A percentile compares a stretch with the other conserved stretches of the same genome.
phyloP scores from a whole-genome alignment of 2,797 vertebrate species.

The Liasis olivaceus region DNA sequence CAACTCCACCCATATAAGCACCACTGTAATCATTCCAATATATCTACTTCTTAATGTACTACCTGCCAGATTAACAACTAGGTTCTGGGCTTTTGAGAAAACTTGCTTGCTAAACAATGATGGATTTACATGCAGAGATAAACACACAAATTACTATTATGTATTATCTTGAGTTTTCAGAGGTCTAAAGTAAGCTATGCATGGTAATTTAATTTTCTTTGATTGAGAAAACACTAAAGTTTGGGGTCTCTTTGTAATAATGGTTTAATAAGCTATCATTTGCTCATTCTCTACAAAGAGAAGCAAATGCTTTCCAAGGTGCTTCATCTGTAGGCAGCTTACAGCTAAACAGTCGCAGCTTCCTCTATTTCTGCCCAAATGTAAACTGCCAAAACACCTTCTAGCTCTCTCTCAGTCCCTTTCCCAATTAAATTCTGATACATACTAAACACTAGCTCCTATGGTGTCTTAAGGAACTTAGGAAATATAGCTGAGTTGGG shows the following conservation, averaged over 20 bases:
- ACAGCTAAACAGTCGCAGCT: background rate
- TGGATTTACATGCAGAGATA: background rate
- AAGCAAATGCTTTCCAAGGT: background rate
- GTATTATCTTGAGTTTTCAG: background rate
- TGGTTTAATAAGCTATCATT: background rate
- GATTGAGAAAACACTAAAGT: background rate
- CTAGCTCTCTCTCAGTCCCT: background rate
- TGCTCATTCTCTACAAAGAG: background rate
- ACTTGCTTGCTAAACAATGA: background rate
- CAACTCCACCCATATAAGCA: background rate
- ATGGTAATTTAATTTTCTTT: background rate
- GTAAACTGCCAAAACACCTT: background rate
- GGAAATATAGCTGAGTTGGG: background rate
- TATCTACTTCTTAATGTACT: background rate
- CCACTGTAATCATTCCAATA: background rate
- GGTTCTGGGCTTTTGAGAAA: background rate
- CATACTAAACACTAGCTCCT: background rate
- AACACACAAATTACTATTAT: background rate
- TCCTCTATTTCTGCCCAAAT: background rate
- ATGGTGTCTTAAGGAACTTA: background rate
- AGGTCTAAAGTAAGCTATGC: background rate
- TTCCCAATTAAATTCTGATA: background rate
- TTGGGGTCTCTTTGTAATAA: background rate
- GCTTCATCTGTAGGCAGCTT: background rate
- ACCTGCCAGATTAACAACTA: background rate